phyloP scores from a whole-genome alignment of 2,888 invertebrate species.

The Oconnorella tubifera region DNA sequence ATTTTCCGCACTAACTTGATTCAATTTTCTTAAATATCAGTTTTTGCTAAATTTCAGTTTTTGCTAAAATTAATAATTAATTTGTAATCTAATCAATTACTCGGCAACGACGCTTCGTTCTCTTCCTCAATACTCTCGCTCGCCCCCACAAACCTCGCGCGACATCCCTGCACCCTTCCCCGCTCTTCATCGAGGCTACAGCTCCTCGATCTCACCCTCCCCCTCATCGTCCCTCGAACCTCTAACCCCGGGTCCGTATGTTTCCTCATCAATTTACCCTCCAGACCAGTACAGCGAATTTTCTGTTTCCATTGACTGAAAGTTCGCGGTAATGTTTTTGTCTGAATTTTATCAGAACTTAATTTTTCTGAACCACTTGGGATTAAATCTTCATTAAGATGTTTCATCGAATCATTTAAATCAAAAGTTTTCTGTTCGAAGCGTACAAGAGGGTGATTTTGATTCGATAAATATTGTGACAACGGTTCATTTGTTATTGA shows the following conservation, averaged over 20 bases:
- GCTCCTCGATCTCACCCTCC: neutral
- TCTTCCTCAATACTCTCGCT: neutral
- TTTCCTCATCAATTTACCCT: neutral
- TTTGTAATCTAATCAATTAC: no score
- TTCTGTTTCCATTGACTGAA: no score
- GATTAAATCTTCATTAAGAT: neutral
- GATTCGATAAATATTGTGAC: neutral
- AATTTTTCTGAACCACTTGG: neutral
- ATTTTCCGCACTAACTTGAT: no score
- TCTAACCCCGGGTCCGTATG: neutral
- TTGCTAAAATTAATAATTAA: no score
- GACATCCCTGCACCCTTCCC: neutral
- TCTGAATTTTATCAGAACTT: neutral
- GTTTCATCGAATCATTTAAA: neutral
- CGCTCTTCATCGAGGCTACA: no score
- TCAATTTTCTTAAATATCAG: no score
- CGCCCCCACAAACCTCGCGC: neutral
- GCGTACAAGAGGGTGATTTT: neutral
- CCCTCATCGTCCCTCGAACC: constrained; percentile 5
- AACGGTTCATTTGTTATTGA: no score
- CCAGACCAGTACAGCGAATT: neutral
- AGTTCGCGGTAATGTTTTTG: neutral
- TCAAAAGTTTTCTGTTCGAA: neutral
- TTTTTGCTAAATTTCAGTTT: no score
- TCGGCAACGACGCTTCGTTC: no score